Base-by-base conservation (phyloP, 2,888 invertebrate species). In the Andrena bicolor region DNA sequence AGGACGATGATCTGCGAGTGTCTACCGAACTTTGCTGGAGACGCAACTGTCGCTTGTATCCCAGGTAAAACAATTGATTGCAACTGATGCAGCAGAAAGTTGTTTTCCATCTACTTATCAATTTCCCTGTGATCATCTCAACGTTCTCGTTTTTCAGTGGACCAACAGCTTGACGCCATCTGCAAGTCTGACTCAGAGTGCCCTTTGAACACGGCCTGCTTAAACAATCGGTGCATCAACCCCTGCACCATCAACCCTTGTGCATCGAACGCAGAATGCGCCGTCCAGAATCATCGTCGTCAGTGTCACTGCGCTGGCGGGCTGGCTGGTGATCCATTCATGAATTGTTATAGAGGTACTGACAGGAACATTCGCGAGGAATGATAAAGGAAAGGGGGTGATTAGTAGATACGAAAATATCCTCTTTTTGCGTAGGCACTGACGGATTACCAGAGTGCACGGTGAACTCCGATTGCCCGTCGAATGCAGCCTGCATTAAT, bases 1-100 rank as follows among this genome's bases (percentile, higher is more conserved):
- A 96, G 98, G 88, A 98, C 98, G 7, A 97, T 98, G 96, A 96
- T 97, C 79, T 98, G 98, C 93, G 96, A 97, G 91, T 98, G 98
- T 92, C 95, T 97, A 82, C 96, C 96, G 80, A 98, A 98, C 82
- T 97, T 96, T 90, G 95, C 97, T 87, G 98, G 98, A 86, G 98
- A 98, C 93, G 98, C 98, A 10, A 97, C 98, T 88, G 95, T 97
- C 83, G 96, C 97, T 93, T 98, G 98, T 93, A 96, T 95, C 92
- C 96, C 95, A 95, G 97, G 98, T 98, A 96, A 61, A 32, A 16
- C 66, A 41, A 13, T 41, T 41, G 41, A 41, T 41, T 16, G 41
- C 16, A 16, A 41, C 77, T 30, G 5, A 28, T 66, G 61, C 16
- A 35, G 10, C 16, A 30, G 3, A 1, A 30, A 13, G 10, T 16